Percentiles rank a stretch among this genome's conserved stretches.
Evolutionary conservation across 2,888 invertebrate species (phyloP).

Genomic region (Sarcophaga carnaria): DNA sequence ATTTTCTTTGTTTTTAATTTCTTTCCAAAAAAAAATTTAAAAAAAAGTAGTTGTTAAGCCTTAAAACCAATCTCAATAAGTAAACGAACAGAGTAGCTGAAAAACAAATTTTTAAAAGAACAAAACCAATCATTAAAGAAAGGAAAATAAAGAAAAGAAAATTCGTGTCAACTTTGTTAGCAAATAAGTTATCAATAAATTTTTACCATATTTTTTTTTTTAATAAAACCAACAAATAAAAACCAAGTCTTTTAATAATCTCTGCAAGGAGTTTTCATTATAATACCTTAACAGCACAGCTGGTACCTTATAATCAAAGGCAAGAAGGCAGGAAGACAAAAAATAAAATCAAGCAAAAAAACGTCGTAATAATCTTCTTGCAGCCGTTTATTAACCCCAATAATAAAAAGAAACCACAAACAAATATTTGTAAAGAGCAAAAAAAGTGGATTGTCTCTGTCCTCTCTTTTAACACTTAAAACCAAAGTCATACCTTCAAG

Average conservation of each 20-base stretch:
- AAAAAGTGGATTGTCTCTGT: conserved; percentile 4
- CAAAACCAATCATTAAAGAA: no score
- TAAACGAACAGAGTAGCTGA: background rate
- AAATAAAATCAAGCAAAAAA: background rate
- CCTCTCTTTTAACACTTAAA: background rate
- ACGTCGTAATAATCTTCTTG: conserved; percentile 31
- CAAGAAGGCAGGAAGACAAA: background rate
- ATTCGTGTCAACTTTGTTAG: conserved; percentile 61
- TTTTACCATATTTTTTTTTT: conserved; percentile 37
- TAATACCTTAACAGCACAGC: conserved; percentile 41
- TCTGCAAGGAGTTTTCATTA: conserved; percentile 13
- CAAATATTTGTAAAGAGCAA: conserved; percentile 41
- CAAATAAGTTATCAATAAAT: conserved; percentile 67
- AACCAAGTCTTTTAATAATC: conserved; percentile 8
- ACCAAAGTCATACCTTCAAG: conserved; percentile 31
- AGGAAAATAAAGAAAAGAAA: background rate
- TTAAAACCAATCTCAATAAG: conserved; percentile 18
- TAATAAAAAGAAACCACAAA: conserved; percentile 29
- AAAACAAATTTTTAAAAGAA: conserved; percentile 7
- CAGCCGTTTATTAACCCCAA: conserved; percentile 49
- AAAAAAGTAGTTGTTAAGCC: conserved; percentile 46
- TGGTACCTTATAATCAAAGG: conserved; percentile 8
- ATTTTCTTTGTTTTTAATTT: conserved; percentile 22
- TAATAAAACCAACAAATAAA: conserved; percentile 27
- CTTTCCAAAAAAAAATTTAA: conserved; percentile 12